phyloP scores from a whole-genome alignment of 2,888 invertebrate genomes.

The Onthophagus sagittarius region DNA sequence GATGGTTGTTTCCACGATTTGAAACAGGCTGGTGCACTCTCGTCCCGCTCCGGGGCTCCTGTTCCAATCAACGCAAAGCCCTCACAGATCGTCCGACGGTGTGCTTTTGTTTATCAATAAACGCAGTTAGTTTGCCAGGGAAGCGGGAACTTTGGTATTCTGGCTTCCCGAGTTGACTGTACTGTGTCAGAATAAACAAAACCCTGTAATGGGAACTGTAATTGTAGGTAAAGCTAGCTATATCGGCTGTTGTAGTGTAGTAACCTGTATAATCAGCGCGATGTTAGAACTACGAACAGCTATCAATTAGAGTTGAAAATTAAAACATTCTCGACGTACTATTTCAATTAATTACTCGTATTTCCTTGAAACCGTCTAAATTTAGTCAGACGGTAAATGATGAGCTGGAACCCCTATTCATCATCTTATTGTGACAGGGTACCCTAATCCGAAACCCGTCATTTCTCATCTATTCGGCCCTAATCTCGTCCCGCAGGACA shows the following conservation, averaged over 20 bases:
- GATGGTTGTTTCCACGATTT: not conserved
- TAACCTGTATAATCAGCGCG: not conserved
- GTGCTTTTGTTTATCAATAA: not conserved
- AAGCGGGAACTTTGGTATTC: not conserved
- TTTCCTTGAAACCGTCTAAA: not conserved
- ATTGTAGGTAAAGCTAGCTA: not conserved
- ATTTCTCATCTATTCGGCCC: conserved; percentile 6
- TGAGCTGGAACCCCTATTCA: conserved; percentile 1
- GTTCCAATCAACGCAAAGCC: not conserved
- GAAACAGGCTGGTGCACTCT: not conserved
- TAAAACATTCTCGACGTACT: not conserved
- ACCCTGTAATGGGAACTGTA: not conserved
- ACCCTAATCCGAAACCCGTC: conserved; percentile 4
- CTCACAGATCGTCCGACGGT: not conserved
- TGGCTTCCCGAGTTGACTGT: not conserved
- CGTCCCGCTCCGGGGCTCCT: not conserved
- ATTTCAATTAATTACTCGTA: not conserved
- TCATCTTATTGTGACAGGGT: conserved; percentile 3
- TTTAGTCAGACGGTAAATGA: not conserved
- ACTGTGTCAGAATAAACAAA: not conserved
- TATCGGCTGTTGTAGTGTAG: not conserved
- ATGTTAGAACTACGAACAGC: too few species aligned
- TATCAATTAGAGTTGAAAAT: not conserved
- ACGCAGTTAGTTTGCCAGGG: not conserved
- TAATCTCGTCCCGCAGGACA: conserved; percentile 5